These are phyloP conservation scores for Drosophila neocordata DNA, from an alignment of 1,140 invertebrate genomes.

Conservation along the genomic window DNA sequence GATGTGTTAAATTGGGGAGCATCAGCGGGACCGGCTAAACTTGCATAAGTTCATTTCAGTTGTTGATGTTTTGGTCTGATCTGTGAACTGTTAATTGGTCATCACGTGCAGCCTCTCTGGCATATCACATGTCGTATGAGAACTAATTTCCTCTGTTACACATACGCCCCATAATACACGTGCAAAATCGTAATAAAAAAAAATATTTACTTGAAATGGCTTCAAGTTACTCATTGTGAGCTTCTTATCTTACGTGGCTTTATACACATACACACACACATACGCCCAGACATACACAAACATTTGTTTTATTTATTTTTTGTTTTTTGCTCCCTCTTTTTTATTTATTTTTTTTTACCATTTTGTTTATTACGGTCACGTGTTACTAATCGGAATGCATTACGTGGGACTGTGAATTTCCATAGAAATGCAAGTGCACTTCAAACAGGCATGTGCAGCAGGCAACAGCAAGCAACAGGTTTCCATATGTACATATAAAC, in stretches of 20 bases:
- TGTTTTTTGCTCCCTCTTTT: slow-evolving; percentile 5
- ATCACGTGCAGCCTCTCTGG: slow-evolving; percentile 50
- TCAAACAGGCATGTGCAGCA: slow-evolving; percentile 14
- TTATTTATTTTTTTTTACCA: slow-evolving; percentile 17
- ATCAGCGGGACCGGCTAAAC: too few species aligned
- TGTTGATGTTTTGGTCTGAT: slow-evolving; percentile 25
- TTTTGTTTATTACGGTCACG: slow-evolving; percentile 60
- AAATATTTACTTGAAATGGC: slow-evolving; percentile 10
- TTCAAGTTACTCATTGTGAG: slow-evolving; percentile 42
- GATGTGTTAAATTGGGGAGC: background rate
- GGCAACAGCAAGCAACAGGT: slow-evolving; percentile 12
- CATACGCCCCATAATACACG: slow-evolving; percentile 50
- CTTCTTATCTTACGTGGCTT: slow-evolving; percentile 4
- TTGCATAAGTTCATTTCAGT: slow-evolving; percentile 33
- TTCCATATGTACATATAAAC: slow-evolving; percentile 34
- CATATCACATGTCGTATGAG: slow-evolving; percentile 38
- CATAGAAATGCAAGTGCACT: slow-evolving; percentile 59
- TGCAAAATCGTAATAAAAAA: slow-evolving; percentile 39
- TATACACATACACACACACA: background rate
- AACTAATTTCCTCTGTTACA: slow-evolving; percentile 31
- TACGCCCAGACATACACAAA: slow-evolving; percentile 37
- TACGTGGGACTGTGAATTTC: slow-evolving; percentile 63
- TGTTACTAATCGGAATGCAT: slow-evolving; percentile 58
- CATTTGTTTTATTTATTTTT: slow-evolving; percentile 30
- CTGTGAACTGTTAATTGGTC: slow-evolving; percentile 36